Conservation (phyloP, 2,113 vertebrate genomes). For the Prionailurus bengalensis region DNA sequence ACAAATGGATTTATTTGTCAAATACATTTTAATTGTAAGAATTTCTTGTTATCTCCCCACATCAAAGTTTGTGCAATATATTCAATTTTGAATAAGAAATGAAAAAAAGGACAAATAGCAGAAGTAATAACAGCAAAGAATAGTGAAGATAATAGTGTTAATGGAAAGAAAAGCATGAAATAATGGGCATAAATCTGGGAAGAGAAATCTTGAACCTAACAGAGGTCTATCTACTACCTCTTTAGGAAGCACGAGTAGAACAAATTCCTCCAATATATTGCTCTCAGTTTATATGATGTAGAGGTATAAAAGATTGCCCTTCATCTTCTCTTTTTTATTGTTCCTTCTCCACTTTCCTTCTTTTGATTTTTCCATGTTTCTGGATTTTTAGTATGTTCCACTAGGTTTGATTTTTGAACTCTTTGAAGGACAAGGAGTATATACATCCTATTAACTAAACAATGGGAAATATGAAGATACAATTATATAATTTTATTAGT, state of each 20-base stretch:
- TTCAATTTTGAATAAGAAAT: conserved; percentile 6
- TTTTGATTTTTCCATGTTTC: not conserved
- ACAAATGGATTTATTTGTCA: not conserved
- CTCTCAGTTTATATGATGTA: not conserved
- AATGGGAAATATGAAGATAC: not conserved
- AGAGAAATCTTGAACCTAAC: not conserved
- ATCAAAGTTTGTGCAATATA: not conserved
- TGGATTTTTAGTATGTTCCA: not conserved
- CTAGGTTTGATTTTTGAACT: not conserved
- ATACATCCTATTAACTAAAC: not conserved
- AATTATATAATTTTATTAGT: not conserved
- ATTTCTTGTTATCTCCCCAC: not conserved
- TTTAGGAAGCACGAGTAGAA: not conserved
- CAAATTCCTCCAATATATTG: not conserved
- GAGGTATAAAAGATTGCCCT: not conserved
- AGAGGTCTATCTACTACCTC: not conserved
- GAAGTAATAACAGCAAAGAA: not conserved
- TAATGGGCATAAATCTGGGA: not conserved
- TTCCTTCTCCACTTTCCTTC: not conserved
- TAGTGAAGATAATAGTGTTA: not conserved
- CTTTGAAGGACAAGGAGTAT: not conserved
- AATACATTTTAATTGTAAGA: not conserved
- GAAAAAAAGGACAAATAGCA: not conserved
- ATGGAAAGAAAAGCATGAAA: not conserved
- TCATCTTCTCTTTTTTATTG: not conserved